A percentile compares a stretch with the other conserved stretches of the same genome.
These are phyloP conservation scores for Tachycineta bicolor DNA, from an alignment of 2,113 vertebrate species.

Conservation along the genomic window DNA sequence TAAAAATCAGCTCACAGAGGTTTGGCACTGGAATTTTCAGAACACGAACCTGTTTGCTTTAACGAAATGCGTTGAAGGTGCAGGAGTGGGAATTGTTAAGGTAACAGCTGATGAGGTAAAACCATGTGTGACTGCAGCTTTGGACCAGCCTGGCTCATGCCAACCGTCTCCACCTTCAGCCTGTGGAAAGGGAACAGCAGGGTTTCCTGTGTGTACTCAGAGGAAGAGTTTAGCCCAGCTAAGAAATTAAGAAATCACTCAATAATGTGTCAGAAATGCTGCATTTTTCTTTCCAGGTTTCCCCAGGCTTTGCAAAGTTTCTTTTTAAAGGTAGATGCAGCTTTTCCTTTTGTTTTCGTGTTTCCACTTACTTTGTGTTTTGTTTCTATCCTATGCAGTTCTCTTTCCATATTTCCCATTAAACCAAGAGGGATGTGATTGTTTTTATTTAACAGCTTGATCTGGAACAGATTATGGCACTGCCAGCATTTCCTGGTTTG, in stretches of 20 bases:
- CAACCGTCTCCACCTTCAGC: neutral
- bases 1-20: neutral
- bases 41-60: neutral
- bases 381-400: neutral
- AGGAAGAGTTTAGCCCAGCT: neutral
- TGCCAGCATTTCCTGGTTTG: neutral
- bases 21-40: neutral
- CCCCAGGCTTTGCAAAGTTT: neutral
- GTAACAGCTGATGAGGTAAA: neutral
- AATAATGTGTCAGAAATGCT: neutral
- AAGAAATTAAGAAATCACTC: neutral
- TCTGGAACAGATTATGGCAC: neutral
- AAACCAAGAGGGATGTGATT: neutral
- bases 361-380: neutral
- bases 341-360: neutral
- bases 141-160: neutral
- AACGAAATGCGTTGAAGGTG: neutral
- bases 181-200: neutral
- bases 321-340: neutral
- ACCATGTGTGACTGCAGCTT: neutral
- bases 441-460: neutral
- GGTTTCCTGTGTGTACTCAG: neutral
- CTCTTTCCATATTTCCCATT: accelerated
- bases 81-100: neutral
- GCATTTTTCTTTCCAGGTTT: neutral